A percentile compares a stretch with the other conserved stretches of the same genome.
These are phyloP conservation scores for Augochlorella aurata DNA, from an alignment of 2,888 invertebrate species.

Conservation along the genomic window DNA sequence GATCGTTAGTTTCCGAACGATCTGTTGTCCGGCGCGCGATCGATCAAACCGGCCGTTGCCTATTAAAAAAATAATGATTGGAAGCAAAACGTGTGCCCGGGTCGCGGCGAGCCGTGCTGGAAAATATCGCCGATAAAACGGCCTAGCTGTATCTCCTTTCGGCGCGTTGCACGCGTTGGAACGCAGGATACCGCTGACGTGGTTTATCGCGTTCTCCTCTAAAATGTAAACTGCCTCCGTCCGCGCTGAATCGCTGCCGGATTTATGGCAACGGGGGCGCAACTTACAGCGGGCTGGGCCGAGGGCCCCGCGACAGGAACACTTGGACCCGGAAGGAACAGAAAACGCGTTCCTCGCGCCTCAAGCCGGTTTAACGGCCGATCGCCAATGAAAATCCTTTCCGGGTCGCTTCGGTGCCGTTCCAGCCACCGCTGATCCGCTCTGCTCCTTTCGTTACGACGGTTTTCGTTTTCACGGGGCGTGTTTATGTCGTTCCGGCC, in stretches of 20 bases:
- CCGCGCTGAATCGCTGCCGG: slow-evolving; percentile 23
- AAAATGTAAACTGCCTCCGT: slow-evolving; percentile 38
- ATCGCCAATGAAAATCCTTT: slow-evolving; percentile 33
- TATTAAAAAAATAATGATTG: slow-evolving; percentile 23
- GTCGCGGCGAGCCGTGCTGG: not conserved
- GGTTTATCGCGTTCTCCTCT: slow-evolving; percentile 32
- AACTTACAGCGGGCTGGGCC: slow-evolving; percentile 11
- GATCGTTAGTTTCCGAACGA: not conserved
- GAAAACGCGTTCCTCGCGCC: not conserved
- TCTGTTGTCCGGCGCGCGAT: not conserved
- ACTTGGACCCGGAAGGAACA: not conserved
- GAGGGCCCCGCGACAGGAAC: not conserved
- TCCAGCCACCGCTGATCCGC: slow-evolving; percentile 1
- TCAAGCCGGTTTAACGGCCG: slow-evolving; percentile 30
- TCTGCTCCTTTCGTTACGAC: not conserved
- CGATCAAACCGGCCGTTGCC: not conserved
- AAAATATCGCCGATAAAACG: slow-evolving; percentile 42
- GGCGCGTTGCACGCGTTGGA: slow-evolving; percentile 11
- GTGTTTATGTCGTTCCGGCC: not conserved
- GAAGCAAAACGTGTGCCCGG: not conserved
- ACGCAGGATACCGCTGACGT: slow-evolving; percentile 24
- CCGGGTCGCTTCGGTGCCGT: not conserved
- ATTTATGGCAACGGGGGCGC: slow-evolving; percentile 28
- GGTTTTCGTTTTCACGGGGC: not conserved
- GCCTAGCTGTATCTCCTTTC: not conserved